Conservation (phyloP, 1,140 invertebrate genomes). For the Melitaea cinxia region DNA sequence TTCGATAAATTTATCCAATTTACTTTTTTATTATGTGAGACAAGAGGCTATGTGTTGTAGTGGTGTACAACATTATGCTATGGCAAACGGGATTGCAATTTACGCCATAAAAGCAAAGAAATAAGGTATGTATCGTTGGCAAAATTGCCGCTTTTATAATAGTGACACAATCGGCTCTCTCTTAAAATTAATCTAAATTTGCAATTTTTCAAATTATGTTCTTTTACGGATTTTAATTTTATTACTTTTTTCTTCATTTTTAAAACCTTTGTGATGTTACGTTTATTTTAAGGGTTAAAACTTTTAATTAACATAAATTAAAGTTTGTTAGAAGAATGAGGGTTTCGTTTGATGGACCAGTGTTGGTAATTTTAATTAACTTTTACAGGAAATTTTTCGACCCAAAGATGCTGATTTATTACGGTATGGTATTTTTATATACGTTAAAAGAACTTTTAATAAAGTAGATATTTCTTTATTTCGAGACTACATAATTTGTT, state of each 20-base stretch:
- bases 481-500: too few relatives aligned
- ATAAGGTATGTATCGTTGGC: too few relatives aligned
- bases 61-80: too few relatives aligned
- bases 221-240: constrained; percentile 1
- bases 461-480: neutral
- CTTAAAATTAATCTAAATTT: too few relatives aligned
- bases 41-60: too few relatives aligned
- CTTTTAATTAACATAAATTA: constrained; percentile 23
- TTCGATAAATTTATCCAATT: too few relatives aligned
- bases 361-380: constrained; percentile 20
- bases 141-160: too few relatives aligned
- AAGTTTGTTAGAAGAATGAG: constrained; percentile 7
- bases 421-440: too few relatives aligned
- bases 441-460: neutral
- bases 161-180: too few relatives aligned
- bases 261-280: constrained; percentile 5
- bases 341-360: constrained; percentile 19
- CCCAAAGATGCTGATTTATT: neutral
- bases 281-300: constrained; percentile 22
- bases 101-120: too few relatives aligned
- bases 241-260: neutral
- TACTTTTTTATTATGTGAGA: too few relatives aligned
- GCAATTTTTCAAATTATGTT: neutral
- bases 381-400: constrained; percentile 1
- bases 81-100: too few relatives aligned